Evolutionary conservation across 2,888 invertebrate genomes (phyloP).

Genomic region (Nomada goodeniana): DNA sequence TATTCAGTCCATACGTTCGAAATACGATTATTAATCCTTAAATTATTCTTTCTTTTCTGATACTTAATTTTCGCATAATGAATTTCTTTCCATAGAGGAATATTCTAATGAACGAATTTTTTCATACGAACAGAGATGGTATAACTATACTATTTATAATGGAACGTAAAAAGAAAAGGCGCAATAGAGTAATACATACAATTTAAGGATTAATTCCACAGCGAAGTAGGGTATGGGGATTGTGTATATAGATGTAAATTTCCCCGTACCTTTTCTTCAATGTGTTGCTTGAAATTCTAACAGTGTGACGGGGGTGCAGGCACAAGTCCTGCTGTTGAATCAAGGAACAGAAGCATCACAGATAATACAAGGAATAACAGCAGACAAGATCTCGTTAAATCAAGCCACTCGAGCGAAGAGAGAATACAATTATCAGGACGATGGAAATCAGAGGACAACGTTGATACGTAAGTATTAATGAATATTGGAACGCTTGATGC

Average conservation of each 20-base stretch:
- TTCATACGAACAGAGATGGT: no score
- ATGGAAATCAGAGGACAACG: conserved; percentile 21
- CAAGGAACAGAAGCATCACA: conserved; percentile 55
- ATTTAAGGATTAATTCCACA: conserved; percentile 49
- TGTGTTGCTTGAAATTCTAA: conserved; percentile 82
- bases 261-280: conserved; percentile 79
- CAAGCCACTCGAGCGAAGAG: neutral
- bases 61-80: neutral
- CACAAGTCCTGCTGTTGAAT: conserved; percentile 74
- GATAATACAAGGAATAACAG: neutral
- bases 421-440: conserved; percentile 8
- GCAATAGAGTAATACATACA: neutral
- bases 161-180: neutral
- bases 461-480: conserved; percentile 32
- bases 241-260: conserved; percentile 39
- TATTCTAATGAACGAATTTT: no score
- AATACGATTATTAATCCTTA: conserved; percentile 14
- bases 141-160: neutral
- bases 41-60: conserved; percentile 6
- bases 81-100: neutral
- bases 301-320: conserved; percentile 83
- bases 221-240: conserved; percentile 73
- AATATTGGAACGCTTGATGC: neutral
- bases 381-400: neutral
- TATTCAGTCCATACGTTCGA: neutral